Evolutionary conservation across 2,888 invertebrate genomes (phyloP).

Genomic region (Paralinhomoeus sp.): DNA sequence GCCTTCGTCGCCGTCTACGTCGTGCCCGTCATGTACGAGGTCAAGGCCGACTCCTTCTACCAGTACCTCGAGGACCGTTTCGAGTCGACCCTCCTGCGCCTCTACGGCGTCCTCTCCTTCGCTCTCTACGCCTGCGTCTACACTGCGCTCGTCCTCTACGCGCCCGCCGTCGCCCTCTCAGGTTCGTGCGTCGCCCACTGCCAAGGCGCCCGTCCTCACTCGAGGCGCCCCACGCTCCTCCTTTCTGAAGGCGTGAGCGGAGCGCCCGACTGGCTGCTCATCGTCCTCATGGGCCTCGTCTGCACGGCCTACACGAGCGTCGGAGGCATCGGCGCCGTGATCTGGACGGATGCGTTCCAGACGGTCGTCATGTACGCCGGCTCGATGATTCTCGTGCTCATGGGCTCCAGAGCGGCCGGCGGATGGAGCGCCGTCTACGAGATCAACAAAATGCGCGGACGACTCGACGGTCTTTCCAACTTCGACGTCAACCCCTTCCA

Average conservation of each 20-base stretch:
- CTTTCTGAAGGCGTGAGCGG: slow-evolving; percentile 14
- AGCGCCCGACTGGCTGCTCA: slow-evolving; percentile 17
- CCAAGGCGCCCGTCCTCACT: no score
- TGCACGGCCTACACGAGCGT: slow-evolving; percentile 27
- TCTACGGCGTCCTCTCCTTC: not conserved
- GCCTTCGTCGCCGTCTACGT: not conserved
- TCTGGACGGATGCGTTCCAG: slow-evolving; percentile 26
- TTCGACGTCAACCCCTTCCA: slow-evolving; percentile 19
- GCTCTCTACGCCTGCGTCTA: slow-evolving; percentile 1
- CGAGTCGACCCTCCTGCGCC: not conserved
- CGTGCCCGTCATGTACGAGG: slow-evolving; percentile 1
- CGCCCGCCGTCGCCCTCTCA: slow-evolving; percentile 3
- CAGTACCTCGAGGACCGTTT: slow-evolving; percentile 3
- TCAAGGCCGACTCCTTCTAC: slow-evolving; percentile 2
- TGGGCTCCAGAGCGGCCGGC: slow-evolving; percentile 22
- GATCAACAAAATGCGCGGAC: slow-evolving; percentile 15
- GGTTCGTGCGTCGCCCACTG: no score
- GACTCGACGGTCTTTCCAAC: slow-evolving; percentile 21
- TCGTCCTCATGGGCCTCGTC: slow-evolving; percentile 21
- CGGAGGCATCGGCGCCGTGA: slow-evolving; percentile 29
- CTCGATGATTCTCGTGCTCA: slow-evolving; percentile 22
- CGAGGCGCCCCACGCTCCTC: no score
- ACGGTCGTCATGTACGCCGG: slow-evolving; percentile 26
- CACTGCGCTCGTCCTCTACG: slow-evolving; percentile 4
- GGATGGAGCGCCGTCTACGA: slow-evolving; percentile 23